These are phyloP conservation scores for Drosophila aff. DNA, from an alignment of 1,140 invertebrate species.

Conservation along the genomic window DNA sequence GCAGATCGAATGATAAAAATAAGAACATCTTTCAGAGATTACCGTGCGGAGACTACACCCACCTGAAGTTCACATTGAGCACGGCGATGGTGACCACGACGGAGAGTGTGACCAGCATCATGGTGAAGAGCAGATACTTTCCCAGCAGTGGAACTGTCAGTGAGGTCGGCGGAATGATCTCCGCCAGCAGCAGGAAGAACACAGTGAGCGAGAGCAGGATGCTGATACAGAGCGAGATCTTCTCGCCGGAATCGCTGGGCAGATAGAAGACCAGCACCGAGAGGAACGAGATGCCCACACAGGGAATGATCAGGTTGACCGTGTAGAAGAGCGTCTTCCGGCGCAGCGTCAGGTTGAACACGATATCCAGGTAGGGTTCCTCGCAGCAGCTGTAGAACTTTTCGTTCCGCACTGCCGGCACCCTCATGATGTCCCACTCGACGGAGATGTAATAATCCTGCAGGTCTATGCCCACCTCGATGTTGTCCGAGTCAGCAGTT, in stretches of 20 bases:
- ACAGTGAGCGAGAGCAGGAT: slow-evolving; percentile 99
- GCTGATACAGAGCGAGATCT: slow-evolving; percentile 98
- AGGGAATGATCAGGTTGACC: slow-evolving; percentile 98
- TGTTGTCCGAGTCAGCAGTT: slow-evolving; percentile 92
- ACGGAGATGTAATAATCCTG: slow-evolving; percentile 98
- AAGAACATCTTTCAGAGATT: neutral
- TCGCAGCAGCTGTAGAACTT: slow-evolving; percentile 96
- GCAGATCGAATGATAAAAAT: neutral
- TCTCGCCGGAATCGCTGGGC: slow-evolving; percentile 98
- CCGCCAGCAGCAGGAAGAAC: slow-evolving; percentile 98
- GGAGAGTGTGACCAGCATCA: slow-evolving; percentile 99
- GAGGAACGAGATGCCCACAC: slow-evolving; percentile 98
- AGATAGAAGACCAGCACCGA: slow-evolving; percentile 99
- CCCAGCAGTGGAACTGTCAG: slow-evolving; percentile 98
- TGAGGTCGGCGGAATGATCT: slow-evolving; percentile 99
- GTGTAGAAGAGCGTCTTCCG: slow-evolving; percentile 99
- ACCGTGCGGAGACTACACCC: neutral
- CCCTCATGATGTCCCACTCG: slow-evolving; percentile 98
- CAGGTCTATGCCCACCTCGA: slow-evolving; percentile 95
- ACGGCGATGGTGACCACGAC: slow-evolving; percentile 99
- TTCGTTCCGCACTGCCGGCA: slow-evolving; percentile 94
- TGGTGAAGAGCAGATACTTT: slow-evolving; percentile 99
- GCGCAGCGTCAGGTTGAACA: slow-evolving; percentile 98
- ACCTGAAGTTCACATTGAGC: slow-evolving; percentile 98
- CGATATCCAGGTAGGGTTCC: slow-evolving; percentile 97